Evolutionary conservation across 2,888 invertebrate species (phyloP).

Genomic region (Loripinus fragilis): DNA sequence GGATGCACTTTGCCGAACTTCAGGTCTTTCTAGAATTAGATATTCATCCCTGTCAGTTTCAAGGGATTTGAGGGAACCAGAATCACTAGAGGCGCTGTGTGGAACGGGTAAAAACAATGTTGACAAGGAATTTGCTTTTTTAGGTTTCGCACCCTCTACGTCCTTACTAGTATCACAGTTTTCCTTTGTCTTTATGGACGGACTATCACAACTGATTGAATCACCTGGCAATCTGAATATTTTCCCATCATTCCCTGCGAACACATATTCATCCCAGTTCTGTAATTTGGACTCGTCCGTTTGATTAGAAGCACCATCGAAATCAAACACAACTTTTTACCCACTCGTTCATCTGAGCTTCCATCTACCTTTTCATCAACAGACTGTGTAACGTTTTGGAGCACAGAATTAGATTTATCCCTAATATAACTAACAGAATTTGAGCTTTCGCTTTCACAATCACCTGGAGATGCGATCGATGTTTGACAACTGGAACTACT

Average conservation of each 20-base stretch:
- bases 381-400: no score
- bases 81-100: not conserved
- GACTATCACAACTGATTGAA: not conserved
- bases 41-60: not conserved
- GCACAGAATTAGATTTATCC: no score
- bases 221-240: not conserved
- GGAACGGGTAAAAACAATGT: not conserved
- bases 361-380: not conserved
- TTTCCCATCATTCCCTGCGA: not conserved
- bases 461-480: no score
- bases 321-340: not conserved
- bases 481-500: not conserved
- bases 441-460: no score
- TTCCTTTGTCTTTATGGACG: not conserved
- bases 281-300: constrained; percentile 10
- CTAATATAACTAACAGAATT: no score
- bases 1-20: not conserved
- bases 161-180: not conserved
- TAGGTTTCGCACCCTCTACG: not conserved
- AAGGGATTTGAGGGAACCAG: not conserved
- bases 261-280: not conserved
- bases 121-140: not conserved
- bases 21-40: not conserved
- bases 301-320: not conserved
- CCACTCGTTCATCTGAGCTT: no score